Percentiles rank a stretch among this genome's conserved stretches.
phyloP scores from a whole-genome alignment of 2,888 invertebrate genomes.

The Apantesis nais region DNA sequence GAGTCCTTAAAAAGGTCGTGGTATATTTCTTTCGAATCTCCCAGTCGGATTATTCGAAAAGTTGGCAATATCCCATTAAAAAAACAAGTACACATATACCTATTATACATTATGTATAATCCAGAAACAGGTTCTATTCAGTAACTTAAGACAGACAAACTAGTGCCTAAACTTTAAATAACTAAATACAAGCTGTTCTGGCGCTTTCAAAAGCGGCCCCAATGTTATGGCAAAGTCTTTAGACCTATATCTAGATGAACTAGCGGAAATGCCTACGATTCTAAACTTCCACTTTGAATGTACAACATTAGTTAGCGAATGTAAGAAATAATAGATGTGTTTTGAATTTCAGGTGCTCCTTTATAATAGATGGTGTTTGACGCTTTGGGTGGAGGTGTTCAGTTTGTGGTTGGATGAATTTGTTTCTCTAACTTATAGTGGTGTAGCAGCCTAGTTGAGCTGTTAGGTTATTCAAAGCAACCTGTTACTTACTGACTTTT shows the following conservation, averaged over 20 bases:
- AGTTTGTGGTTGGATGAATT: not conserved
- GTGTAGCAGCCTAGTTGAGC: not conserved
- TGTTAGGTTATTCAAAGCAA: too few relatives aligned
- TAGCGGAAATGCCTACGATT: slow-evolving; percentile 31
- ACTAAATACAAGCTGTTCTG: slow-evolving; percentile 41
- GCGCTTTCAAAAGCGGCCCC: slow-evolving; percentile 43
- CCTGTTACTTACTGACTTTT: too few relatives aligned
- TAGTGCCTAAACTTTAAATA: slow-evolving; percentile 41
- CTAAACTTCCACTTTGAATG: slow-evolving; percentile 35
- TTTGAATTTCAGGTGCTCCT: slow-evolving; percentile 10
- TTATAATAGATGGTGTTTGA: not conserved
- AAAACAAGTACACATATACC: too few relatives aligned
- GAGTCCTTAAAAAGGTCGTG: too few relatives aligned
- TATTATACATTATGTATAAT: not conserved
- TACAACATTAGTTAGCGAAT: slow-evolving; percentile 29
- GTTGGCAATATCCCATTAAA: too few relatives aligned
- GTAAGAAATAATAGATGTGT: slow-evolving; percentile 26
- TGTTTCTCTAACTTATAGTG: not conserved
- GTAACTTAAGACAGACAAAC: slow-evolving; percentile 29
- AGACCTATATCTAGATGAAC: slow-evolving; percentile 33
- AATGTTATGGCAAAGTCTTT: slow-evolving; percentile 38
- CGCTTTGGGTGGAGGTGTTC: not conserved
- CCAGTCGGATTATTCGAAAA: too few relatives aligned
- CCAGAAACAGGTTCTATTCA: slow-evolving; percentile 1
- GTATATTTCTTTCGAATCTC: too few relatives aligned